Evolutionary conservation across 2,797 vertebrate species (phyloP).

Genomic region (Diplodus sargus): DNA sequence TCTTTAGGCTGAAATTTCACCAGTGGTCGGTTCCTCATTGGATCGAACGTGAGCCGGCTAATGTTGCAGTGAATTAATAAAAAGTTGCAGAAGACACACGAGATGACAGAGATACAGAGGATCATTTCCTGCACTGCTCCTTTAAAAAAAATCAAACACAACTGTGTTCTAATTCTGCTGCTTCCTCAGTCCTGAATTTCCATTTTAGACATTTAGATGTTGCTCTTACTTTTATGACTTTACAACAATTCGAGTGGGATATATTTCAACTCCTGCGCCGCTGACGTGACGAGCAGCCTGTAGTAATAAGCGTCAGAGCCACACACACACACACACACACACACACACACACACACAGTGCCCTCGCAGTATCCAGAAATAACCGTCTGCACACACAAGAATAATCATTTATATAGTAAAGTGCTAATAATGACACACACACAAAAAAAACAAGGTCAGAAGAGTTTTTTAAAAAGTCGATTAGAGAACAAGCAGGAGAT

Average conservation of each 20-base stretch:
- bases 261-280: slow-evolving; percentile 21
- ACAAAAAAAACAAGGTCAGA: slow-evolving; percentile 27
- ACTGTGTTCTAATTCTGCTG: slow-evolving; percentile 45
- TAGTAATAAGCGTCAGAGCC: slow-evolving; percentile 27
- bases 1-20: slow-evolving; percentile 26
- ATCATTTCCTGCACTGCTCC: slow-evolving; percentile 44
- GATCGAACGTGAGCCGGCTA: slow-evolving; percentile 53
- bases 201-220: slow-evolving; percentile 35
- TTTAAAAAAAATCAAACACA: slow-evolving; percentile 34
- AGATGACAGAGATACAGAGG: slow-evolving; percentile 46
- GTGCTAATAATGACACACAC: neutral
- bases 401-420: slow-evolving; percentile 28
- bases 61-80: slow-evolving; percentile 65
- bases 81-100: slow-evolving; percentile 48
- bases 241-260: slow-evolving; percentile 30
- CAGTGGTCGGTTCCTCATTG: slow-evolving; percentile 35
- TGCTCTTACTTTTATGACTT: slow-evolving; percentile 33
- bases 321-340: too few relatives aligned
- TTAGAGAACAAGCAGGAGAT: slow-evolving; percentile 7
- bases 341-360: neutral
- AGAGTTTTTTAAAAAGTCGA: slow-evolving; percentile 41
- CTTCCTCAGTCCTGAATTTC: slow-evolving; percentile 36
- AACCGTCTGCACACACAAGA: slow-evolving; percentile 13
- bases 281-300: slow-evolving; percentile 37
- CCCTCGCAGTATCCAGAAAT: slow-evolving; percentile 48